phyloP scores from a whole-genome alignment of 2,797 vertebrate species.

The Protosalanx chinensis region DNA sequence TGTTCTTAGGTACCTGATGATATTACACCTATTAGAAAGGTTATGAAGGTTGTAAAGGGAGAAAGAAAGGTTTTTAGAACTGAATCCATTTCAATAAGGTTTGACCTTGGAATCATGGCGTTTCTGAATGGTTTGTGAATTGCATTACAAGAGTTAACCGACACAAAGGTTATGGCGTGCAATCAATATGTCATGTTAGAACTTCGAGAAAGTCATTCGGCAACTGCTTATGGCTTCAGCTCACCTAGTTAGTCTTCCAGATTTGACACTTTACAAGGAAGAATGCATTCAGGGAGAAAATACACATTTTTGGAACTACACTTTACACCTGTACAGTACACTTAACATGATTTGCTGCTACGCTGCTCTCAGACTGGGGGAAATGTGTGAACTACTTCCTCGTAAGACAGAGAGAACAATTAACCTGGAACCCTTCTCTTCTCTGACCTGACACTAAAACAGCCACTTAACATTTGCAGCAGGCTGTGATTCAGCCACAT shows the following conservation, averaged over 20 bases:
- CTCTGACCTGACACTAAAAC: constrained; percentile 63
- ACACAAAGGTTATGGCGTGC: no score
- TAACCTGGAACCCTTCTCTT: constrained; percentile 49
- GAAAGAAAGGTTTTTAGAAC: neutral
- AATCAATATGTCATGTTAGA: no score
- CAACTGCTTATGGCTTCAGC: constrained; percentile 8
- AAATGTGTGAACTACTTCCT: constrained; percentile 22
- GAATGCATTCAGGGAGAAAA: neutral
- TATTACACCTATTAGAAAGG: neutral
- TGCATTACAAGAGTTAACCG: no score
- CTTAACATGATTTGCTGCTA: constrained; percentile 34
- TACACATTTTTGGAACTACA: constrained; percentile 14
- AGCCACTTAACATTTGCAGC: constrained; percentile 59
- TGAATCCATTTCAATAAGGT: no score
- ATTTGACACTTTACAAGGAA: constrained; percentile 9
- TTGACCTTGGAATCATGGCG: no score
- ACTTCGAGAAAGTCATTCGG: no score
- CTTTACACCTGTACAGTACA: constrained; percentile 27
- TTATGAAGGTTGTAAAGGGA: neutral
- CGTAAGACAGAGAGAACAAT: constrained; percentile 35
- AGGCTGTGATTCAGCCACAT: constrained; percentile 47
- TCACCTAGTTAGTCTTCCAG: neutral
- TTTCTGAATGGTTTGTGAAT: no score
- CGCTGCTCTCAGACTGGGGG: constrained; percentile 25
- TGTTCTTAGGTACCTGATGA: neutral